Evolutionary conservation across 2,888 invertebrate species (phyloP).

Genomic region (Scaptomyza cyrtandrae): DNA sequence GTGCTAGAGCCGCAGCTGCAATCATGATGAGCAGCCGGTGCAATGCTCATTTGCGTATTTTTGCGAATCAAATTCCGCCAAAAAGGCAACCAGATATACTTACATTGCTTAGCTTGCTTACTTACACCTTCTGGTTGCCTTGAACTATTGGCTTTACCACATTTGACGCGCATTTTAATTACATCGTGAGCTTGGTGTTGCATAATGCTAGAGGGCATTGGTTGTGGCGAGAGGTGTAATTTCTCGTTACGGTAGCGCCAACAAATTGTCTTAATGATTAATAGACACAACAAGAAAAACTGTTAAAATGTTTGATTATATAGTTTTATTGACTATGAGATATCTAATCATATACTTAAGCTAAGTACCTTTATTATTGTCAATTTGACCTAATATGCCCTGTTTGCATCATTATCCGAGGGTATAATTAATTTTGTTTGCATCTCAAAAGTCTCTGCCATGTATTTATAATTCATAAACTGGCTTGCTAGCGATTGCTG

Average conservation of each 20-base stretch:
- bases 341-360: slow-evolving; percentile 1
- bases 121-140: slow-evolving; percentile 53
- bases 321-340: slow-evolving; percentile 5
- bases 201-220: slow-evolving; percentile 45
- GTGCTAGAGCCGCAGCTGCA: slow-evolving; percentile 57
- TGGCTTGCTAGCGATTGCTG: slow-evolving; percentile 25
- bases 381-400: slow-evolving; percentile 8
- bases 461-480: slow-evolving; percentile 26
- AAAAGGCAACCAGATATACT: slow-evolving; percentile 20
- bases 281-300: slow-evolving; percentile 35
- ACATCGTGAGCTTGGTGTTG: slow-evolving; percentile 45
- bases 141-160: slow-evolving; percentile 67
- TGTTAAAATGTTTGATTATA: neutral
- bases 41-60: slow-evolving; percentile 40
- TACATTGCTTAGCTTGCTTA: slow-evolving; percentile 12
- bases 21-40: slow-evolving; percentile 14
- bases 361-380: neutral
- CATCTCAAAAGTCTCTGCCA: slow-evolving; percentile 15
- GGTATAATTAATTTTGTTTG: slow-evolving; percentile 26
- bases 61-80: slow-evolving; percentile 23
- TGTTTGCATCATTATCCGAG: neutral
- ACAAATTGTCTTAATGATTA: slow-evolving; percentile 70
- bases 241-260: slow-evolving; percentile 67
- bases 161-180: slow-evolving; percentile 66
- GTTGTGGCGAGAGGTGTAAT: slow-evolving; percentile 30